phyloP scores from a whole-genome alignment of 2,113 vertebrate species.

The Rafetus swinhoei region DNA sequence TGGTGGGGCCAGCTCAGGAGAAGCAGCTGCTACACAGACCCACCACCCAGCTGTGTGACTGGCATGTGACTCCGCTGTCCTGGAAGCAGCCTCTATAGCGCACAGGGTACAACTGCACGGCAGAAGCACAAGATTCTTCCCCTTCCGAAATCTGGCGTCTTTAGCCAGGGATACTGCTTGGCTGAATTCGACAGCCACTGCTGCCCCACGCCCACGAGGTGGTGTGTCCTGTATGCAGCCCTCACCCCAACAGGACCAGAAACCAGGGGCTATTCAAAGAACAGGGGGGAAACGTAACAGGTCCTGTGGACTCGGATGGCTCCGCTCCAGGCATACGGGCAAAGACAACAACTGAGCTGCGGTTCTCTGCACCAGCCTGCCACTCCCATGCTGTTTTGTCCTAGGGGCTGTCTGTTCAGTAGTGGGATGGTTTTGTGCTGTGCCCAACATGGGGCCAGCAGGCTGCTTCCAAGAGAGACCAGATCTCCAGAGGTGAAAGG shows the following conservation, averaged over 20 bases:
- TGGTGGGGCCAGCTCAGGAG: not conserved
- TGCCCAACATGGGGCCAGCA: not conserved
- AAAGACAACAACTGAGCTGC: not conserved
- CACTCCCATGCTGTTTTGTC: not conserved
- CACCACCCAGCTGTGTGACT: not conserved
- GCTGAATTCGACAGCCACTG: not conserved
- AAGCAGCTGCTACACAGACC: not conserved
- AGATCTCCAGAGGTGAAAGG: not conserved
- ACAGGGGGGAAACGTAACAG: not conserved
- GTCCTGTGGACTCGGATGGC: not conserved
- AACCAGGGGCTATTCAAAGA: not conserved
- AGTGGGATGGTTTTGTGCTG: accelerated
- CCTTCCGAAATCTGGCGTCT: not conserved
- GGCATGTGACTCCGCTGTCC: not conserved
- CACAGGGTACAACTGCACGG: not conserved
- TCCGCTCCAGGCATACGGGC: not conserved
- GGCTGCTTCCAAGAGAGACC: not conserved
- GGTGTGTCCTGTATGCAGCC: not conserved
- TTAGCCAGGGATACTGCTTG: not conserved
- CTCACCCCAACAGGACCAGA: not conserved
- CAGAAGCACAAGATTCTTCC: not conserved
- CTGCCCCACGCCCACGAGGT: not conserved
- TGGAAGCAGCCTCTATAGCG: not conserved
- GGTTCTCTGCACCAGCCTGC: not conserved
- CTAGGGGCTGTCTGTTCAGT: not conserved